Conservation (phyloP, 2,113 vertebrate species). For the Aptenodytes patagonicus region DNA sequence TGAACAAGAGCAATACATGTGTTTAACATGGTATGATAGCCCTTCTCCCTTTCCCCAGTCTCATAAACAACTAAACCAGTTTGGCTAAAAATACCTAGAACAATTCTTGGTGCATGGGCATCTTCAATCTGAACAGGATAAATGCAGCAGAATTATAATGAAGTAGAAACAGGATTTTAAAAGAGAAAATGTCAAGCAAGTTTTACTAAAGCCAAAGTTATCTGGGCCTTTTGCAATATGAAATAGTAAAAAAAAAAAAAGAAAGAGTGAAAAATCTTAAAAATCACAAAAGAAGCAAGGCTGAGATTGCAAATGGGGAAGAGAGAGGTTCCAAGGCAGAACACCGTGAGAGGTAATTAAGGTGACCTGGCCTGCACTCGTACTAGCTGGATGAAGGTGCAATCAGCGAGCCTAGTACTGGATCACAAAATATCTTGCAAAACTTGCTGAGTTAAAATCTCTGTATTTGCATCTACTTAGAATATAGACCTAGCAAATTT, state of each 20-base stretch:
- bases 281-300: not conserved
- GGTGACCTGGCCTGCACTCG: not conserved
- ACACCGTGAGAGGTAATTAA: not conserved
- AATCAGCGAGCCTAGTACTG: not conserved
- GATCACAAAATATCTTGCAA: not conserved
- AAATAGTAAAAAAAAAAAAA: not conserved
- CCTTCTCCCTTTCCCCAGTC: not conserved
- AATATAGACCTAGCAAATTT: not conserved
- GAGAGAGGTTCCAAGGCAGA: not conserved
- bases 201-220: not conserved
- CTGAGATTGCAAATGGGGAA: not conserved
- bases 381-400: not conserved
- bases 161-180: not conserved
- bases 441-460: not conserved
- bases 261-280: not conserved
- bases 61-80: not conserved
- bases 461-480: not conserved
- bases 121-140: not conserved
- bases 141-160: not conserved
- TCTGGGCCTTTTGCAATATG: not conserved
- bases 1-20: not conserved
- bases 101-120: accelerated
- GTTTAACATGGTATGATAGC: not conserved
- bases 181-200: not conserved
- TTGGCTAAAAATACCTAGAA: not conserved